phyloP scores from a whole-genome alignment of 1,140 invertebrate species.

The Gryllus bimaculatus region DNA sequence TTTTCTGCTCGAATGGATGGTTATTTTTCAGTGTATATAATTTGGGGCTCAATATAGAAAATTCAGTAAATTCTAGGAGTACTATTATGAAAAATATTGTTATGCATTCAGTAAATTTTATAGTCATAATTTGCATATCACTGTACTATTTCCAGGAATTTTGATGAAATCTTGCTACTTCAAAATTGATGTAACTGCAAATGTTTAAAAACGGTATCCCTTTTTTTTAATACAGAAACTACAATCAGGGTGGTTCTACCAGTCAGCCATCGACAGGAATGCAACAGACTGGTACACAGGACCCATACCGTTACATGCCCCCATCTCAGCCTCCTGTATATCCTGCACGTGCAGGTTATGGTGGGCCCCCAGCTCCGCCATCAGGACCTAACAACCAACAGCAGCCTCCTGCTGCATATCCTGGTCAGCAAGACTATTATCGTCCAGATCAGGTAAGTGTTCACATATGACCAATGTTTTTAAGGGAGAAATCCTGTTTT shows the following conservation, averaged over 20 bases:
- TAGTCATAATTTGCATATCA: neutral
- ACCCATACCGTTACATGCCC: conserved; percentile 27
- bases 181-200: too few species aligned
- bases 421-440: conserved; percentile 55
- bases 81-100: too few species aligned
- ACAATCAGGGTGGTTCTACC: conserved; percentile 24
- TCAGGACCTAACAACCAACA: conserved; percentile 2
- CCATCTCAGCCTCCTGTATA: conserved; percentile 23
- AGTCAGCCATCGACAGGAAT: conserved; percentile 14
- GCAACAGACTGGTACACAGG: conserved; percentile 23
- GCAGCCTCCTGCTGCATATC: conserved; percentile 28
- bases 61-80: too few species aligned
- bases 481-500: too few species aligned
- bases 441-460: conserved; percentile 42
- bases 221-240: conserved; percentile 10
- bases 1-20: too few species aligned
- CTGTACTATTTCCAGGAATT: neutral
- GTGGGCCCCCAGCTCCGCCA: conserved; percentile 19
- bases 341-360: conserved; percentile 24
- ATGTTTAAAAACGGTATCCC: neutral
- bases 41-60: too few species aligned
- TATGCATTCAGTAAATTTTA: too few species aligned
- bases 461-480: neutral
- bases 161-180: neutral
- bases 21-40: too few species aligned